phyloP scores from a whole-genome alignment of 2,797 vertebrate genomes.

The Vultur gryphus region DNA sequence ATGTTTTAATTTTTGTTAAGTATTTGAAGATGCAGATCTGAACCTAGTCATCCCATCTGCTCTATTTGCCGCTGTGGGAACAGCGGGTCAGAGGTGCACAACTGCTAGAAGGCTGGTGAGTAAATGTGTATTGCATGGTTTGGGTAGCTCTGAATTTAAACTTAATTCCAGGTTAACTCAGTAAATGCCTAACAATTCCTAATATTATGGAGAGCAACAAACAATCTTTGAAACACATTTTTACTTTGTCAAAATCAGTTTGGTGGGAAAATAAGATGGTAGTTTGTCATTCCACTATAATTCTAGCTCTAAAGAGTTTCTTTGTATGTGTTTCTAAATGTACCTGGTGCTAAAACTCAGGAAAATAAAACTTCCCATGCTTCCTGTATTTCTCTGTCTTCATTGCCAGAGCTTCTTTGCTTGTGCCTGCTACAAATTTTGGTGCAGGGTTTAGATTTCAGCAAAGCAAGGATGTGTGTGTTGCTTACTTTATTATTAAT shows the following conservation, averaged over 20 bases:
- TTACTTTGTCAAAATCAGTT: not conserved
- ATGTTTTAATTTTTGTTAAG: constrained; percentile 58
- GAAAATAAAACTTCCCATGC: not conserved
- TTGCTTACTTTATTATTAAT: not conserved
- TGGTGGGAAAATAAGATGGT: not conserved
- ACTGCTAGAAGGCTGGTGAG: constrained; percentile 89
- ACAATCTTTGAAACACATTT: not conserved
- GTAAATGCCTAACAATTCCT: not conserved
- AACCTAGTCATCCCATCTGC: constrained; percentile 89
- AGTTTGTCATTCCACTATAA: not conserved
- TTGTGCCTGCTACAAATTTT: not conserved
- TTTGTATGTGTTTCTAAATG: not conserved
- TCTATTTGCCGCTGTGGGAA: constrained; percentile 93
- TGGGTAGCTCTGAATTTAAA: not conserved
- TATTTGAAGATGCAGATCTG: constrained; percentile 94
- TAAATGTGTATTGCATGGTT: not conserved
- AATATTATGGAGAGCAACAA: not conserved
- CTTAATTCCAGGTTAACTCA: not conserved
- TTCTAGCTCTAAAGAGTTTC: not conserved
- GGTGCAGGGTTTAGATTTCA: not conserved
- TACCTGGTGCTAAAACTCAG: not conserved
- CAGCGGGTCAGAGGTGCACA: constrained; percentile 94
- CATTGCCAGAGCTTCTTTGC: not conserved
- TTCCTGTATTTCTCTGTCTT: not conserved
- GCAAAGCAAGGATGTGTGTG: accelerated